These are phyloP conservation scores for Gymnocypris eckloni DNA, from an alignment of 2,797 vertebrate genomes.

Conservation along the genomic window DNA sequence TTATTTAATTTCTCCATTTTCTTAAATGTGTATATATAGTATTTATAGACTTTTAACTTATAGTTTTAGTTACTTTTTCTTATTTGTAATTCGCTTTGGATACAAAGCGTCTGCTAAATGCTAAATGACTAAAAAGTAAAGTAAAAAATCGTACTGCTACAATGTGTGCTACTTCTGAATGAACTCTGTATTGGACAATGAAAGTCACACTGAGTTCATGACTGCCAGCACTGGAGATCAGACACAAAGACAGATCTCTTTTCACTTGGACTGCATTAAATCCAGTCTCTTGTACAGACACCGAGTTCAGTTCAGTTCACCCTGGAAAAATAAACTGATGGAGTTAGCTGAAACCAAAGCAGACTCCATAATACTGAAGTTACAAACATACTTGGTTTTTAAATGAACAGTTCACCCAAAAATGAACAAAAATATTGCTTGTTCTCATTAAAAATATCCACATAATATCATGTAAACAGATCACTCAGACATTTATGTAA, in stretches of 20 bases:
- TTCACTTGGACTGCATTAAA: constrained; percentile 32
- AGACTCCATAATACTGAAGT: neutral
- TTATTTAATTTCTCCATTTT: too few species aligned
- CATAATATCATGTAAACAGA: neutral
- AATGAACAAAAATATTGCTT: neutral
- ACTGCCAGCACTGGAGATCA: constrained; percentile 5
- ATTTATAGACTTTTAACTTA: too few species aligned
- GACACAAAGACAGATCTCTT: constrained; percentile 28
- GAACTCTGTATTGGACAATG: constrained; percentile 3
- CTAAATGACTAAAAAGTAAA: too few species aligned
- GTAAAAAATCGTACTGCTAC: neutral
- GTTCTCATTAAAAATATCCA: neutral
- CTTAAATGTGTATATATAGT: too few species aligned
- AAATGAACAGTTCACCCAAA: neutral
- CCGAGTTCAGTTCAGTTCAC: neutral
- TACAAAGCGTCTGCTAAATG: too few species aligned
- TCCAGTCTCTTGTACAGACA: constrained; percentile 5
- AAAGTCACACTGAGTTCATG: constrained; percentile 26
- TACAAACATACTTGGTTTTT: neutral
- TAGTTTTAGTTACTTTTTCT: too few species aligned
- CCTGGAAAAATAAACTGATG: neutral
- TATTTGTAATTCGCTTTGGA: too few species aligned
- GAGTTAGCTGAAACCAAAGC: constrained; percentile 5
- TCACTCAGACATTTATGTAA: neutral
- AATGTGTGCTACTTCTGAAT: constrained; percentile 1